Evolutionary conservation across 1,140 invertebrate species (phyloP), one percentile per base, ranked within the genome.

Genomic region (Cotesia chilonis): DNA sequence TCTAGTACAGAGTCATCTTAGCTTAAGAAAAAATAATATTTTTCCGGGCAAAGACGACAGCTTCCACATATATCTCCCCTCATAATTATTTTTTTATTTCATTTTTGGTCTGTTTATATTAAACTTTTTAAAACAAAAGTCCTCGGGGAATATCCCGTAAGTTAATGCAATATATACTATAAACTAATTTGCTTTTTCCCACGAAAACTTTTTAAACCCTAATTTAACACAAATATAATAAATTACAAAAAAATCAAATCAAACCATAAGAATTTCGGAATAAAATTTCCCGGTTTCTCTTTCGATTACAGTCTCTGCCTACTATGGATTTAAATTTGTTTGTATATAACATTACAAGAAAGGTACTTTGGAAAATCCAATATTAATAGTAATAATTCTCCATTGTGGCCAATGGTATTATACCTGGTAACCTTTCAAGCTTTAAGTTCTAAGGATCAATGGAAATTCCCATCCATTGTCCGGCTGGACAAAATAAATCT

Each of bases 21-120:
- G 64, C 70, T 71, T 71, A 59, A 38, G 70, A 71, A 71, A 71
- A 66, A 71, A 71, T 71, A 71, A 71, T 71, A 71, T 71, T 71
- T 71, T 71, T 47, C 63, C 51, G 51, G n/a, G 64, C n/a, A 35
- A 67, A 20, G 64, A 52, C 41, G 64, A 67, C 64, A 67, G 64
- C 64, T 41, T 52, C 64, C 5, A 67, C 20, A 51, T 52, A 51
- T 51, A 67, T 51, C 9, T 12, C n/a, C 41, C 64, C n/a, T 67
- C 64, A 35, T 14, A 20, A 67, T 51, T 65, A 12, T 65, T 65
- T 14, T 64, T 38, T 64, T 14, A n/a, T 38, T 41, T 28, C 61
- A 64, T 38, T 67, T 67, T 54, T 41, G 4, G 6, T 20, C 9
- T 64, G 61, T 64, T 64, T 64, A 41, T 10, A 41, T 67, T 52